These are phyloP conservation scores for Zootermopsis nevadensis DNA, from an alignment of 2,888 invertebrate species.

Conservation along the genomic window DNA sequence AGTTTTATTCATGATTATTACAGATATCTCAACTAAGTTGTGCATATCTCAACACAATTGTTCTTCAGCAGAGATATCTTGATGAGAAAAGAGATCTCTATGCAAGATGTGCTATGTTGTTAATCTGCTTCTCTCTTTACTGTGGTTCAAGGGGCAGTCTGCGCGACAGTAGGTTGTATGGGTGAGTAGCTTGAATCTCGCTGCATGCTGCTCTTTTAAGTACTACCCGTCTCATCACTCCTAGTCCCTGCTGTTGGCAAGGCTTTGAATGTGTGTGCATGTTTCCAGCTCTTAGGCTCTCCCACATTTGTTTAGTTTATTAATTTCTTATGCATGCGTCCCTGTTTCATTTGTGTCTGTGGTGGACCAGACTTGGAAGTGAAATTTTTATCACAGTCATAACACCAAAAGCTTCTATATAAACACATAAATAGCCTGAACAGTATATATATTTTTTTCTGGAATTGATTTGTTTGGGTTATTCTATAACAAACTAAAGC, in stretches of 20 bases:
- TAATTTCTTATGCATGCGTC: constrained; percentile 30
- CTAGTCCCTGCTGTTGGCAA: constrained; percentile 23
- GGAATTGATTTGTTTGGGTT: constrained; percentile 5
- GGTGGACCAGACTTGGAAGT: constrained; percentile 46
- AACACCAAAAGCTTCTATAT: constrained; percentile 13
- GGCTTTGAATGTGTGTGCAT: constrained; percentile 37
- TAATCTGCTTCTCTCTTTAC: constrained; percentile 49
- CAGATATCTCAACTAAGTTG: neutral
- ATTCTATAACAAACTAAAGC: neutral
- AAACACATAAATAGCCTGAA: neutral
- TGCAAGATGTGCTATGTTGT: constrained; percentile 26
- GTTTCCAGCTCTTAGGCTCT: constrained; percentile 15
- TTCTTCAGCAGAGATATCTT: neutral
- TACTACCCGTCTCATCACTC: constrained; percentile 1
- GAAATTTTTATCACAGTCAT: neutral
- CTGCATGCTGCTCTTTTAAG: constrained; percentile 26
- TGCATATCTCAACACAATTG: constrained; percentile 4
- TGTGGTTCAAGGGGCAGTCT: constrained; percentile 78
- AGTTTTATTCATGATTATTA: neutral
- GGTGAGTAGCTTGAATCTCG: constrained; percentile 68
- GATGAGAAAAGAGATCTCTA: neutral
- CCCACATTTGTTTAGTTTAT: neutral
- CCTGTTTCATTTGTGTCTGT: constrained; percentile 47
- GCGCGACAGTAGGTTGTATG: constrained; percentile 91
- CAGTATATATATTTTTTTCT: neutral